phyloP scores from a whole-genome alignment of 1,140 invertebrate species.

The Littorina saxatilis region DNA sequence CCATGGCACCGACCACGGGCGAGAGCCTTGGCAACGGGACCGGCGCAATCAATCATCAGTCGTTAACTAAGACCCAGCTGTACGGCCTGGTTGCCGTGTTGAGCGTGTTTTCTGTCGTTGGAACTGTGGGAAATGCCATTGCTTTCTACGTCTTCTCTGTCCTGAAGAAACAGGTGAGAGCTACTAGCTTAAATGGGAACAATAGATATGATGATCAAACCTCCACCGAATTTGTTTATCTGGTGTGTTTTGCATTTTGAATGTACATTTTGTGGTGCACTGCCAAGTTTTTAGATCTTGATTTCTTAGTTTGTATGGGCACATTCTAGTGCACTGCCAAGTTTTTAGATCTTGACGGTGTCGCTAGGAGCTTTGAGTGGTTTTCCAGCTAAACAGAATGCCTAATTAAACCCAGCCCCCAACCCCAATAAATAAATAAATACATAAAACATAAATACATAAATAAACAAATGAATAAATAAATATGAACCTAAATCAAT shows the following conservation, averaged over 20 bases:
- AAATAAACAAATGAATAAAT: too few relatives aligned
- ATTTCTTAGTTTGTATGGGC: too few relatives aligned
- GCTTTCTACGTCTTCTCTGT: slow-evolving; percentile 64
- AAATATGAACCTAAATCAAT: too few relatives aligned
- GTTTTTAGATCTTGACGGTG: too few relatives aligned
- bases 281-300: too few relatives aligned
- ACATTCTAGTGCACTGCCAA: too few relatives aligned
- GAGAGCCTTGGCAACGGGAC: background rate
- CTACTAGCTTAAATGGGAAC: background rate
- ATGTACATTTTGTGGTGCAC: background rate
- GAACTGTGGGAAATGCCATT: slow-evolving; percentile 62
- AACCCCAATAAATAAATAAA: too few relatives aligned
- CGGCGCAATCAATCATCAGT: background rate
- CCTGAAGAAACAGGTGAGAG: slow-evolving; percentile 41
- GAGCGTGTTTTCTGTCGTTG: slow-evolving; percentile 45
- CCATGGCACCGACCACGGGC: background rate
- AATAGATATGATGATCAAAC: background rate
- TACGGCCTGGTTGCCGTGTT: slow-evolving; percentile 41
- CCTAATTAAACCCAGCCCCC: too few relatives aligned
- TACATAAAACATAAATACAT: too few relatives aligned
- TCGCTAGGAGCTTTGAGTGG: too few relatives aligned
- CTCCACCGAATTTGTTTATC: background rate
- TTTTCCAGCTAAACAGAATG: too few relatives aligned
- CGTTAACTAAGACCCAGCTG: slow-evolving; percentile 1
- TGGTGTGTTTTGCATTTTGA: background rate